Conservation (phyloP, 1,140 invertebrate species). For the Lethrus apterus region DNA sequence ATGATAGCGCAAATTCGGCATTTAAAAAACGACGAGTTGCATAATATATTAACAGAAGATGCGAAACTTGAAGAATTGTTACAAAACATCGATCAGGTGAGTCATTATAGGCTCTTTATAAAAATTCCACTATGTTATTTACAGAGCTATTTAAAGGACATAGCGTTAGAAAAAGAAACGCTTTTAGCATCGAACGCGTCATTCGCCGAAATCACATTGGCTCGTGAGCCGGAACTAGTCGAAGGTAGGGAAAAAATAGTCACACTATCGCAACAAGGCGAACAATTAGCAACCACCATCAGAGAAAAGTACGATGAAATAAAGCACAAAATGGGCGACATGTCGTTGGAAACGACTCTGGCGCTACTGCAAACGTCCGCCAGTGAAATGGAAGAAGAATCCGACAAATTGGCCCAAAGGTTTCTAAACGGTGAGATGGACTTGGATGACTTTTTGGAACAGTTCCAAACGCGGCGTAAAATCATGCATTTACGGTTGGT, state of each 20-base stretch:
- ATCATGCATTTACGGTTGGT: constrained; percentile 72
- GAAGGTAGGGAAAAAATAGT: constrained; percentile 61
- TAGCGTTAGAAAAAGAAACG: constrained; percentile 76
- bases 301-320: constrained; percentile 60
- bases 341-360: constrained; percentile 71
- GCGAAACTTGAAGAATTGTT: constrained; percentile 73
- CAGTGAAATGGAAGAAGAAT: constrained; percentile 81
- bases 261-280: constrained; percentile 60
- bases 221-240: constrained; percentile 70
- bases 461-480: constrained; percentile 65
- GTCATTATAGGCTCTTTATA: constrained; percentile 10
- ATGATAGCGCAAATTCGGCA: constrained; percentile 27
- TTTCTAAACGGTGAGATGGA: constrained; percentile 66
- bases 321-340: constrained; percentile 61
- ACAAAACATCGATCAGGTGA: constrained; percentile 69
- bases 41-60: constrained; percentile 77
- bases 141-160: constrained; percentile 60
- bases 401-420: constrained; percentile 68
- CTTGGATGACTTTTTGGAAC: constrained; percentile 70
- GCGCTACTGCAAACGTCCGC: constrained; percentile 78
- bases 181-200: constrained; percentile 78
- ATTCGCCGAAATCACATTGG: constrained; percentile 79
- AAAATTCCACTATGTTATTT: constrained; percentile 21
- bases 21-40: constrained; percentile 65
- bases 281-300: constrained; percentile 56